Conservation (phyloP, 2,113 vertebrate species). For the Scartelaos histophorus region DNA sequence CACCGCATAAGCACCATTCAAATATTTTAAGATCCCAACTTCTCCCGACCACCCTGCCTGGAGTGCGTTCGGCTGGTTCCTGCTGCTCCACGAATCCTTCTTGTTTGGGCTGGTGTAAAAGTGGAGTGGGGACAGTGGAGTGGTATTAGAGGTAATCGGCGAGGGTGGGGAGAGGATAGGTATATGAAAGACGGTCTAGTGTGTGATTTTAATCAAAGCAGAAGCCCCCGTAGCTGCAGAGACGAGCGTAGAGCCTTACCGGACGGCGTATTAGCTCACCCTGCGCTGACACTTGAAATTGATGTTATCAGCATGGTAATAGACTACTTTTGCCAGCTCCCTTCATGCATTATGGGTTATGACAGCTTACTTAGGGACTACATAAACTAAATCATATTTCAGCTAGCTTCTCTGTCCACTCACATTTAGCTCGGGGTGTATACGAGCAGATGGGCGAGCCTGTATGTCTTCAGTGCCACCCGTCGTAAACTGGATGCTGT, state of each 20-base stretch:
- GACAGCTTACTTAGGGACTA: constrained; percentile 69
- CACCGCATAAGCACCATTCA: background rate
- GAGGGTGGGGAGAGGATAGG: constrained; percentile 21
- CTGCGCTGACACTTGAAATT: constrained; percentile 62
- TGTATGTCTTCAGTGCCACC: constrained; percentile 28
- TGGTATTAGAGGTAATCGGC: constrained; percentile 35
- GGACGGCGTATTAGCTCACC: constrained; percentile 49
- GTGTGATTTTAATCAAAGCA: constrained; percentile 65
- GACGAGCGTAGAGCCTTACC: constrained; percentile 31
- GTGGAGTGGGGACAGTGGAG: background rate
- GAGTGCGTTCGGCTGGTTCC: constrained; percentile 26
- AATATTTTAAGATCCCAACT: constrained; percentile 9
- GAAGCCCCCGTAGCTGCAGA: constrained; percentile 41
- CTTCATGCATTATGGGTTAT: constrained; percentile 54
- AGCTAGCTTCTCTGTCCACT: constrained; percentile 56
- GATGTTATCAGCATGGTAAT: constrained; percentile 70
- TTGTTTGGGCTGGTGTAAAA: constrained; percentile 17
- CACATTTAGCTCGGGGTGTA: constrained; percentile 45
- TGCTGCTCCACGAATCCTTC: constrained; percentile 3
- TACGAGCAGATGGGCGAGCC: constrained; percentile 51
- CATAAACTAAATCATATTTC: constrained; percentile 70
- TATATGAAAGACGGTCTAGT: constrained; percentile 34
- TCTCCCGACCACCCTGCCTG: background rate
- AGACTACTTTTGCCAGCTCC: constrained; percentile 58
- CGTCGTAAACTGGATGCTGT: constrained; percentile 19